Percentiles rank a stretch among this genome's conserved stretches.
Conservation (phyloP, 2,888 invertebrate genomes). For the Alloscopus bannaensis region DNA sequence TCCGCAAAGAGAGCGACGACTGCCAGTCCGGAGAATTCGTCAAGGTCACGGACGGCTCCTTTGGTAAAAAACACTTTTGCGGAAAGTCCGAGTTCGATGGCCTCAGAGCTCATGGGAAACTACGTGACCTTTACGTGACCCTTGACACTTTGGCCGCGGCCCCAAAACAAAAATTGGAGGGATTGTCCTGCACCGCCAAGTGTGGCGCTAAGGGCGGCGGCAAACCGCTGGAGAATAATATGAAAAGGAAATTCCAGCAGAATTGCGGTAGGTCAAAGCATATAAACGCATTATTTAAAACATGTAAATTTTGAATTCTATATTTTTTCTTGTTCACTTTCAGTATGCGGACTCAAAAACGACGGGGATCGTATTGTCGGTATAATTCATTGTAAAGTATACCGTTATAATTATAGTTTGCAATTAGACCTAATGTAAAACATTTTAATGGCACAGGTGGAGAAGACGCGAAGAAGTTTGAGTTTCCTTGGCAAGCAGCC, state of each 20-base stretch:
- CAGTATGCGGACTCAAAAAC: slow-evolving; percentile 64
- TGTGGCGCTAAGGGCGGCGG: too few relatives aligned
- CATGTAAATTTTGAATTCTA: background rate
- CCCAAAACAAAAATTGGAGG: too few relatives aligned
- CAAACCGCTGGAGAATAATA: too few relatives aligned
- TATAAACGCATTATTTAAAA: background rate
- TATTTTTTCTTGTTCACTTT: background rate
- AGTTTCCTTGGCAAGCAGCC: slow-evolving; percentile 70
- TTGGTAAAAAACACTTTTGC: background rate
- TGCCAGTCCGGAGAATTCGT: background rate
- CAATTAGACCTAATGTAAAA: too few relatives aligned
- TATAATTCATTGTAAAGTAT: slow-evolving; percentile 1
- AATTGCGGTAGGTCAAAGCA: background rate
- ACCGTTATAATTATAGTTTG: too few relatives aligned
- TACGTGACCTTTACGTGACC: too few relatives aligned
- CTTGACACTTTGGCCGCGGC: too few relatives aligned
- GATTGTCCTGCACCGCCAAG: background rate
- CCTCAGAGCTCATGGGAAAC: too few relatives aligned
- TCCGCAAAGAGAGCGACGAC: background rate
- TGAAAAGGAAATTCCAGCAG: background rate
- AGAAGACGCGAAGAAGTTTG: slow-evolving; percentile 63
- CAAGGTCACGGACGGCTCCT: background rate
- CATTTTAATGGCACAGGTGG: too few relatives aligned
- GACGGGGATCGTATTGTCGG: slow-evolving; percentile 59
- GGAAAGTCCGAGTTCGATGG: too few relatives aligned